Base-by-base conservation (phyloP, 2,888 invertebrate genomes). In the Diploptera punctata region DNA sequence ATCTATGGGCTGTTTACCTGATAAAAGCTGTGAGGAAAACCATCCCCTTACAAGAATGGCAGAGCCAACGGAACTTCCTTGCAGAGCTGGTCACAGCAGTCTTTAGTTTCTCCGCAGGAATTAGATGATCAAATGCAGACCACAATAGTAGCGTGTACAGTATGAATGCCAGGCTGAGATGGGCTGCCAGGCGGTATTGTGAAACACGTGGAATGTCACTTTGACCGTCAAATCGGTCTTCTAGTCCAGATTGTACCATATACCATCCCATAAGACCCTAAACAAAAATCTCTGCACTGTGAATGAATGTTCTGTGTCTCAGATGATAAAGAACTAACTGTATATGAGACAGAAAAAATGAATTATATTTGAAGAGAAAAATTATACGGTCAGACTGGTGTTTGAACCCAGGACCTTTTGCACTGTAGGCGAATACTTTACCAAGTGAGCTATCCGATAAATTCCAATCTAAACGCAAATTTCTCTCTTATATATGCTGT, bases 251-350 rank as follows among this genome's bases (percentile, higher is more conserved):
- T 83, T 98, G 95, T 0, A 99, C 99, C 99, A 99, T 99, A 86
- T 99, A 99, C 99, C 99, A 99, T 13, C 99, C 99, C 88, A 99
- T 91, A 21, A 98, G 86, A 71, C 99, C 99, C 92, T 98, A 33
- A 33, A 33, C 33, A 33, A 10, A n/a, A n/a, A n/a, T n/a, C n/a
- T n/a, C n/a, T n/a, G n/a, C n/a, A n/a, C n/a, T n/a, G n/a, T n/a
- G n/a, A n/a, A n/a, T n/a, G n/a, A n/a, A n/a, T n/a, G n/a, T n/a
- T n/a, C n/a, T n/a, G n/a, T n/a, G n/a, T n/a, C n/a, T n/a, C n/a
- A n/a, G n/a, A n/a, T n/a, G n/a, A n/a, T n/a, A n/a, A n/a, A n/a
- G n/a, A n/a, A n/a, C n/a, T n/a, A n/a, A n/a, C n/a, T n/a, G n/a
- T n/a, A n/a, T n/a, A n/a, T n/a, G n/a, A n/a, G n/a, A n/a, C n/a